phyloP scores from a whole-genome alignment of 2,113 vertebrate genomes.

The Haliaeetus leucogaster region DNA sequence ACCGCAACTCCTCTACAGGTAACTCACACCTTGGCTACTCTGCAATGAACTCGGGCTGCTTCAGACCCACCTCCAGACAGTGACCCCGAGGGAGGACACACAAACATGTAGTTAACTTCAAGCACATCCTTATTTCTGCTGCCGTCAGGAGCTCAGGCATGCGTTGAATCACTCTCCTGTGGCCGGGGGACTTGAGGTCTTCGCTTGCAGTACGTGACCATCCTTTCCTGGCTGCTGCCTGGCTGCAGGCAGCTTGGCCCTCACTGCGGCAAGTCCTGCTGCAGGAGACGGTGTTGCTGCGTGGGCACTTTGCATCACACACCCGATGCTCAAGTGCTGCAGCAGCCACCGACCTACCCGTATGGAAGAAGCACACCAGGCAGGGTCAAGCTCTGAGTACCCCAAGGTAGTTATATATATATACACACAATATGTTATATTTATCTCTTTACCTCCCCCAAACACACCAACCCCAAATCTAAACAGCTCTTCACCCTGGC shows the following conservation, averaged over 20 bases:
- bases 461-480: not conserved
- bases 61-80: not conserved
- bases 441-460: not conserved
- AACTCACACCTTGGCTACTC: no score
- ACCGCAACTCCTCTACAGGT: no score
- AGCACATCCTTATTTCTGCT: not conserved
- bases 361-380: not conserved
- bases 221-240: not conserved
- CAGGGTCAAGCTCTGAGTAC: not conserved
- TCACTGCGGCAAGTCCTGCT: no score
- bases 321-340: fast-evolving
- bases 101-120: fast-evolving
- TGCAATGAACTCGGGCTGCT: no score
- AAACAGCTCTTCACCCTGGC: fast-evolving
- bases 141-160: not conserved
- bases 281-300: fast-evolving
- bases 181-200: not conserved
- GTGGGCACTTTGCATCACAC: not conserved
- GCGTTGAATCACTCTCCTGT: fast-evolving
- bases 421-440: not conserved
- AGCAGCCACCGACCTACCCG: fast-evolving
- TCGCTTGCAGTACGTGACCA: fast-evolving
- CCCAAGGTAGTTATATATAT: no score
- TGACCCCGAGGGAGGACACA: not conserved
- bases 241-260: not conserved